A percentile compares a stretch with the other conserved stretches of the same genome.
phyloP scores from a whole-genome alignment of 2,888 invertebrate species.

The Adelognathus sp. region DNA sequence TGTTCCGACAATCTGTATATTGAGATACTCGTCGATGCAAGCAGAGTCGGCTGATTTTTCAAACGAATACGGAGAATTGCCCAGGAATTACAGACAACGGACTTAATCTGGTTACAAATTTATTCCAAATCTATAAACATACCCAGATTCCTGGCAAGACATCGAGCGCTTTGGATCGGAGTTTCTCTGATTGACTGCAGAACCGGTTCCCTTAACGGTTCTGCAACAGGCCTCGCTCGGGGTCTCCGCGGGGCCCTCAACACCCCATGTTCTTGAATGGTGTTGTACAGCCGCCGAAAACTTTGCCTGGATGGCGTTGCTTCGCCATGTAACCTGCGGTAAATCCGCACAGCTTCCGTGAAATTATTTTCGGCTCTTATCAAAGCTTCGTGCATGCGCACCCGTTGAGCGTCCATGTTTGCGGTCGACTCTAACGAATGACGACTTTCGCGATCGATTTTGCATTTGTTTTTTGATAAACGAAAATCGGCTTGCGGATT shows the following conservation, averaged over 20 bases:
- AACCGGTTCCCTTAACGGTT: background rate
- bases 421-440: too few relatives aligned
- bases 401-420: background rate
- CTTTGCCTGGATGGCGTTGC: background rate
- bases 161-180: background rate
- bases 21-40: too few relatives aligned
- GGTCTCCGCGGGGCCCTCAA: background rate
- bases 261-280: background rate
- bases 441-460: too few relatives aligned
- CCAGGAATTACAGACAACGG: too few relatives aligned
- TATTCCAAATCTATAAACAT: background rate
- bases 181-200: background rate
- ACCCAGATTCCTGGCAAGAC: background rate
- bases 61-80: too few relatives aligned
- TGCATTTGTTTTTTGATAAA: too few relatives aligned
- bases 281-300: background rate
- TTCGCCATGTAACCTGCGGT: background rate
- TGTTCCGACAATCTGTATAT: too few relatives aligned
- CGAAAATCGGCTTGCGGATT: too few relatives aligned
- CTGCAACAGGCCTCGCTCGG: background rate
- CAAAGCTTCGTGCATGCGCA: background rate
- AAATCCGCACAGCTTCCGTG: background rate
- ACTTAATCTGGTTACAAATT: background rate
- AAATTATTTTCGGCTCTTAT: background rate
- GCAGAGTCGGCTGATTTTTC: too few relatives aligned